Evolutionary conservation across 2,888 invertebrate species (phyloP), one percentile per base, ranked within the genome.

Genomic region (Hypercompe scribonia): DNA sequence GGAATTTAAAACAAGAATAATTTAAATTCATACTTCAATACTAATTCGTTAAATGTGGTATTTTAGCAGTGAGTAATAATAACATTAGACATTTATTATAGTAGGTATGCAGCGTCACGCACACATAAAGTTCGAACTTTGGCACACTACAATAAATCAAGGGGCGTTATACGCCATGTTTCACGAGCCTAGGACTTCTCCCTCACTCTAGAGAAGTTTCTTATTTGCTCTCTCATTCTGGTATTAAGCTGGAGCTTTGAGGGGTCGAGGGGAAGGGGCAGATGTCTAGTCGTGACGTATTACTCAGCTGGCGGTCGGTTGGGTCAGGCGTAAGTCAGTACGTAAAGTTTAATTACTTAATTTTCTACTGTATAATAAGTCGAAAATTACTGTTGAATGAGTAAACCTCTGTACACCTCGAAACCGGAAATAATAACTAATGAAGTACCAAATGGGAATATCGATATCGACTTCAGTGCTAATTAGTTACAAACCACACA

Each of bases 121-220:
- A 93, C 91, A 94, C 94, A 92, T 92, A 92, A 94, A 93, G 87
- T 92, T 93, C 92, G 92, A 94, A 95, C 93, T 95, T 95, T 94
- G 95, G 95, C 94, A 94, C 92, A 93, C 92, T 92, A 92, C 90
- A 90, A 96, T 96, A 95, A 96, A 96, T 96, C 95, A 96, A 94
- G 95, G 95, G 95, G 96, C 95, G 96, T 95, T 95, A 94, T 96
- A 93, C 96, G 96, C 96, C 96, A 96, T 96, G 95, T 96, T 96
- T 95, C 94, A 95, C 93, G 90, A 92, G 92, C 88, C 90, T 88
- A 84, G 86, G 88, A 90, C 86, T 85, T 94, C 93, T 91, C 92
- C 91, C 87, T 95, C 91, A 80, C 92, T 89, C 95, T 86, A 85
- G 82, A 74, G 83, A 80, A 78, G 88, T 89, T 89, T 86, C 86